Conservation (phyloP, 2,797 vertebrate genomes). For the Tragopan temminckii region DNA sequence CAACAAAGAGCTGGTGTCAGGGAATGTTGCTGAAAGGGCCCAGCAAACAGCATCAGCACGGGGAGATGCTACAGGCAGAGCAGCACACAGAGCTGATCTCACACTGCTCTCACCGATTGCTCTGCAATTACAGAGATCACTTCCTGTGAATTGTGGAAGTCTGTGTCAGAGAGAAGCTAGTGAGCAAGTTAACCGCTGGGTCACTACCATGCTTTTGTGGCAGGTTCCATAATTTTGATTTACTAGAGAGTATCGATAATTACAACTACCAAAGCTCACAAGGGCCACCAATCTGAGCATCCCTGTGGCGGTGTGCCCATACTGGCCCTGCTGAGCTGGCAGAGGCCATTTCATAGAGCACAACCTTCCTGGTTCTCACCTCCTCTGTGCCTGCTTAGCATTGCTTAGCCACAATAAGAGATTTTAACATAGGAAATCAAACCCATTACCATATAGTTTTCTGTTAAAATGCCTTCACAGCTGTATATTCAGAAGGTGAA, state of each 20-base stretch:
- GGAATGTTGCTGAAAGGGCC: neutral
- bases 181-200: neutral
- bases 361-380: neutral
- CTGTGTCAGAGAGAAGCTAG: fast-evolving
- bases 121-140: neutral
- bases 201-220: neutral
- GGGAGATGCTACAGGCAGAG: neutral
- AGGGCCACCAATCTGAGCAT: fast-evolving
- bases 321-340: neutral
- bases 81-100: fast-evolving
- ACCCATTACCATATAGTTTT: neutral
- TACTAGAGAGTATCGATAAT: neutral
- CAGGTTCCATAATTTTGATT: neutral
- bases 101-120: fast-evolving
- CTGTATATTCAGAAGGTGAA: neutral
- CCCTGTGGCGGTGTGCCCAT: fast-evolving
- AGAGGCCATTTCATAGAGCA: neutral
- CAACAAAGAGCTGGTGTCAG: neutral
- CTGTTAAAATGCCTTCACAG: neutral
- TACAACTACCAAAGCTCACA: neutral
- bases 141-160: neutral
- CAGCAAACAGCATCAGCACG: neutral
- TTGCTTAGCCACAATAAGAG: neutral
- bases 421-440: neutral
- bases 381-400: neutral